Evolutionary conservation across 2,888 invertebrate species (phyloP), one percentile per base, ranked within the genome.

Genomic region (Syrphus vitripennis): DNA sequence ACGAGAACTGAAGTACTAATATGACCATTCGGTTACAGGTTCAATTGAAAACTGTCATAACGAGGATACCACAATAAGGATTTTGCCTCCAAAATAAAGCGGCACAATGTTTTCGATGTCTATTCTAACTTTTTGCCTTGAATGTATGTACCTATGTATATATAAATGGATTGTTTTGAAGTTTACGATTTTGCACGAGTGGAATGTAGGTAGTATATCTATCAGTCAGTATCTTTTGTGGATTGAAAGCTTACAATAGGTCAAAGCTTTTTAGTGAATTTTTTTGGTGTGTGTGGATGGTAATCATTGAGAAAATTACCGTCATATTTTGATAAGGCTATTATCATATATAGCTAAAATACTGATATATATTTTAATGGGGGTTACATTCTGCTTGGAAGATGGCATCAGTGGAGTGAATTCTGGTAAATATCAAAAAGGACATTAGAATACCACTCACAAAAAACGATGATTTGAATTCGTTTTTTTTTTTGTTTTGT

Each of bases 31-130:
- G 16, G 63, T 40, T 70, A 55, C 45, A 61, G 37, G 42, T 69
- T 70, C 77, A 31, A 70, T 74, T 70, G 69, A 65, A 77, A 82
- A 86, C 86, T 86, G 86, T 65, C 69, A 57, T 63, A 74, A 74
- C 76, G 55, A 70, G 77, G 70, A 86, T 16, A 57, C 63, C 77
- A 81, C 61, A 57, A 70, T 74, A 69, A 63, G 71, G 76, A 74
- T 78, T 86, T 42, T 78, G 72, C 72, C 74, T 82, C 77, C 50
- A 50, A 48, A 71, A 31, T 48, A 65, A 24, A 63, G 86, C 76
- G 77, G 81, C 80, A 76, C 45, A 45, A 34, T n/a, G n/a, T n/a
- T n/a, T 34, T 19, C 34, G 19, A 45, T 16, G 45, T 37, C 48
- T n/a, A n/a, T 10, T 34, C 7, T 34, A 31, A 16, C 48, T 9